Conservation (phyloP, 2,888 invertebrate species). For the Alloscopus bannaensis region DNA sequence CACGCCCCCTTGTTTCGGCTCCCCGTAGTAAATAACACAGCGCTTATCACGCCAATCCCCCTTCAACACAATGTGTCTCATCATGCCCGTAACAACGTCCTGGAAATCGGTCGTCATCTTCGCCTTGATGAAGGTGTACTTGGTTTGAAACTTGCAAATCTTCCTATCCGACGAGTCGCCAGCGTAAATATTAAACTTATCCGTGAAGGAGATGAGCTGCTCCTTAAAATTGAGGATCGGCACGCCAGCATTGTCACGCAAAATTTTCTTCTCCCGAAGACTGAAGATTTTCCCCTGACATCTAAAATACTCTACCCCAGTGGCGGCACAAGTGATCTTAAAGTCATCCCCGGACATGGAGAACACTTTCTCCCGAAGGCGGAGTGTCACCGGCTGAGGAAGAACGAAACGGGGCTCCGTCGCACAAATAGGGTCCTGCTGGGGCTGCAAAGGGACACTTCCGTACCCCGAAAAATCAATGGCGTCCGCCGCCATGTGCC, state of each 20-base stretch:
- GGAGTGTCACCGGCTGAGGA: slow-evolving; percentile 56
- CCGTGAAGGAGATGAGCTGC: slow-evolving; percentile 60
- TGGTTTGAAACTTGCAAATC: slow-evolving; percentile 62
- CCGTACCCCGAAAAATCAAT: slow-evolving; percentile 44
- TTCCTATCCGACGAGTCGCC: slow-evolving; percentile 55
- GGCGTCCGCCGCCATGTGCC: slow-evolving; percentile 37
- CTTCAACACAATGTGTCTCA: slow-evolving; percentile 54
- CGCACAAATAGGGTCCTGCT: slow-evolving; percentile 61
- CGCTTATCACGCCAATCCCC: slow-evolving; percentile 65
- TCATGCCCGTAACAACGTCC: slow-evolving; percentile 43
- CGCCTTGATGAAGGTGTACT: slow-evolving; percentile 58
- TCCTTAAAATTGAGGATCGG: slow-evolving; percentile 66
- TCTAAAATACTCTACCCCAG: slow-evolving; percentile 60
- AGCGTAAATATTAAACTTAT: slow-evolving; percentile 65
- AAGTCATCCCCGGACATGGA: slow-evolving; percentile 68
- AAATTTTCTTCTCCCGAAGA: slow-evolving; percentile 64
- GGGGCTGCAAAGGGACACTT: slow-evolving; percentile 47
- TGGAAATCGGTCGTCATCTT: slow-evolving; percentile 59
- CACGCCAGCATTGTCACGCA: slow-evolving; percentile 53
- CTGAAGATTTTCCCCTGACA: slow-evolving; percentile 67
- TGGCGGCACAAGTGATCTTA: slow-evolving; percentile 56
- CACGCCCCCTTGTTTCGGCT: slow-evolving; percentile 67
- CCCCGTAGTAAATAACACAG: slow-evolving; percentile 60
- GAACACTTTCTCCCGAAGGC: slow-evolving; percentile 59
- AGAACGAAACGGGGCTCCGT: slow-evolving; percentile 65